A percentile compares a stretch with the other conserved stretches of the same genome.
Conservation (phyloP, 2,797 vertebrate species). For the Phoebastria nigripes region DNA sequence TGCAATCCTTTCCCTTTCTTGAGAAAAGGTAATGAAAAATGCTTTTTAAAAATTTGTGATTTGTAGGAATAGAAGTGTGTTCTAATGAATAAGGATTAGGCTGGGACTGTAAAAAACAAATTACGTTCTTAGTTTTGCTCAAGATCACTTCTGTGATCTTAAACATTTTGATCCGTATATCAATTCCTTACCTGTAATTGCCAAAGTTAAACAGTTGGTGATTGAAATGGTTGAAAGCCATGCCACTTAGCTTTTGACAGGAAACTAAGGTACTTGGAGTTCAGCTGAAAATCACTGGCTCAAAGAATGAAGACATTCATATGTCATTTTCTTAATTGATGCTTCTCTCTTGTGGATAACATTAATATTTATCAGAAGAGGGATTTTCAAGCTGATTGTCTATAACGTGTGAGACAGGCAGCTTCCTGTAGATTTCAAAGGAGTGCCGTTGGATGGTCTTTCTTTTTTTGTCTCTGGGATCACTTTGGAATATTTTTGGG, state of each 20-base stretch:
- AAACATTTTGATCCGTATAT: accelerated
- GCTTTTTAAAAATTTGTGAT: not conserved
- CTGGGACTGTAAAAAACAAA: not conserved
- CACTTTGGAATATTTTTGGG: not conserved
- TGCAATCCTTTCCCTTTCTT: not conserved
- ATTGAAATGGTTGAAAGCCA: not conserved
- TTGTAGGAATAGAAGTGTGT: not conserved
- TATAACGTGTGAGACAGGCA: not conserved
- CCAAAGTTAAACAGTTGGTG: not conserved
- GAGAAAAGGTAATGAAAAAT: not conserved
- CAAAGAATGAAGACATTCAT: accelerated
- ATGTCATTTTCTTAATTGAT: not conserved
- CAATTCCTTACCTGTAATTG: not conserved
- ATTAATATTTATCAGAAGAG: not conserved
- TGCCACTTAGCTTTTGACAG: not conserved
- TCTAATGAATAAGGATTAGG: not conserved
- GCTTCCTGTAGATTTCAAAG: not conserved
- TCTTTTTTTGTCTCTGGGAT: not conserved
- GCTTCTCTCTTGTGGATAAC: not conserved
- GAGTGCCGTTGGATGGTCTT: too few species aligned
- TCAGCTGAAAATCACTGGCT: not conserved
- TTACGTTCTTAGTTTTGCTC: not conserved
- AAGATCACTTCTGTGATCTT: not conserved
- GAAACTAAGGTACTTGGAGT: not conserved
- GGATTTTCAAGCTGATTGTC: not conserved